Evolutionary conservation across 2,797 vertebrate species (phyloP).

Genomic region (Buphagus erythrorhynchus): DNA sequence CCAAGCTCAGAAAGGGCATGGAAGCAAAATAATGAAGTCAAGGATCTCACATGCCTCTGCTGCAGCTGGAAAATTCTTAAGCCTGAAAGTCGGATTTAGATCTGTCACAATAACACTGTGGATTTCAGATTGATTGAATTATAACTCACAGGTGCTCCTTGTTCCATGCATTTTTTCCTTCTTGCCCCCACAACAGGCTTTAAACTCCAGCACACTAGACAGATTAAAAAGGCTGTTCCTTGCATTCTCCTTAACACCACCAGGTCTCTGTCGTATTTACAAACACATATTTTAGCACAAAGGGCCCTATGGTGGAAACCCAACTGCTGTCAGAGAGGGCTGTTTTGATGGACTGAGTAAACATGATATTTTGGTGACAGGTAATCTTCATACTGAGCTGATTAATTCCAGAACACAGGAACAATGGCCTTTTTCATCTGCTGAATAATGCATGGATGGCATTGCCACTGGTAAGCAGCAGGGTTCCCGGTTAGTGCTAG

Average conservation of each 20-base stretch:
- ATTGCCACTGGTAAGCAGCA: slow-evolving; percentile 51
- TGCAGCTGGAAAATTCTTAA: slow-evolving; percentile 8
- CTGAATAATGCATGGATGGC: slow-evolving; percentile 63
- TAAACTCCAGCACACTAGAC: neutral
- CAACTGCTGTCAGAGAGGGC: neutral
- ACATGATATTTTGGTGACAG: slow-evolving; percentile 62
- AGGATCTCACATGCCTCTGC: slow-evolving; percentile 22
- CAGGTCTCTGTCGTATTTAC: neutral
- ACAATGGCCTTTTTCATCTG: slow-evolving; percentile 63
- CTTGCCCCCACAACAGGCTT: neutral
- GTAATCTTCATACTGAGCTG: slow-evolving; percentile 62
- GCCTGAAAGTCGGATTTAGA: slow-evolving; percentile 15
- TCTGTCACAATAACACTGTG: slow-evolving; percentile 12
- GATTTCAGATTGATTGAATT: slow-evolving; percentile 49
- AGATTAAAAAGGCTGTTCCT: neutral
- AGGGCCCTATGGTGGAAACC: neutral
- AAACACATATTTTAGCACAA: neutral
- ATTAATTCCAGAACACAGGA: slow-evolving; percentile 66
- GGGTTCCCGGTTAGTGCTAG: slow-evolving; percentile 49
- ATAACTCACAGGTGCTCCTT: slow-evolving; percentile 26
- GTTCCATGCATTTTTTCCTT: neutral
- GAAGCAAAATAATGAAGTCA: slow-evolving; percentile 59
- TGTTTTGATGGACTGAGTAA: slow-evolving; percentile 49
- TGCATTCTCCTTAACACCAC: neutral
- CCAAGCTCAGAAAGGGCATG: neutral